A percentile compares a stretch with the other conserved stretches of the same genome.
phyloP scores from a whole-genome alignment of 2,797 vertebrate genomes.

The Antrozous pallidus region DNA sequence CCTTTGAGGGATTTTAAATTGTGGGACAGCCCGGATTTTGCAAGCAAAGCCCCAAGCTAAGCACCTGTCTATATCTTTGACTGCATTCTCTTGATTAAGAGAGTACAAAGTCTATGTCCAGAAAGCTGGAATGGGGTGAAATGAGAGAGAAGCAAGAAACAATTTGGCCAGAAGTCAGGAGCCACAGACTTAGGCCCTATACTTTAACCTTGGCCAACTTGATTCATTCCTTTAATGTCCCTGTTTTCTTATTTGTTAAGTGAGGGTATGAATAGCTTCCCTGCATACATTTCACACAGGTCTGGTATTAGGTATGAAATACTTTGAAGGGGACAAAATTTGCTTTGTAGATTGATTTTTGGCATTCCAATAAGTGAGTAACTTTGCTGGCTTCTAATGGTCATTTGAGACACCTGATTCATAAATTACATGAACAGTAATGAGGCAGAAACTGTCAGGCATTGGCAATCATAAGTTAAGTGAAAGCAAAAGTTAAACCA shows the following conservation, averaged over 20 bases:
- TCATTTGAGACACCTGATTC: background rate
- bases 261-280: background rate
- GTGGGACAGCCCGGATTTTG: background rate
- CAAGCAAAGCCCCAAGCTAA: background rate
- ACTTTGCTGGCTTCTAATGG: background rate
- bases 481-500: background rate
- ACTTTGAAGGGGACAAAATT: background rate
- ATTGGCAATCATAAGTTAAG: background rate
- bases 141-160: background rate
- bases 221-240: too few species aligned
- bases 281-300: background rate
- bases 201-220: background rate
- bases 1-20: conserved; percentile 26
- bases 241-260: background rate
- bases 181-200: background rate
- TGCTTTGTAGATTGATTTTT: background rate
- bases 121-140: background rate
- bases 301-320: background rate
- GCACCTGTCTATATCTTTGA: background rate
- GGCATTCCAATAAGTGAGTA: background rate
- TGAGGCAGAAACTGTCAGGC: background rate
- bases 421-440: background rate
- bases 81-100: background rate
- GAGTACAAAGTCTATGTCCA: background rate
- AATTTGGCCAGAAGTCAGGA: background rate